These are phyloP conservation scores for Elegia similella DNA, from an alignment of 2,888 invertebrate genomes.

Conservation along the genomic window DNA sequence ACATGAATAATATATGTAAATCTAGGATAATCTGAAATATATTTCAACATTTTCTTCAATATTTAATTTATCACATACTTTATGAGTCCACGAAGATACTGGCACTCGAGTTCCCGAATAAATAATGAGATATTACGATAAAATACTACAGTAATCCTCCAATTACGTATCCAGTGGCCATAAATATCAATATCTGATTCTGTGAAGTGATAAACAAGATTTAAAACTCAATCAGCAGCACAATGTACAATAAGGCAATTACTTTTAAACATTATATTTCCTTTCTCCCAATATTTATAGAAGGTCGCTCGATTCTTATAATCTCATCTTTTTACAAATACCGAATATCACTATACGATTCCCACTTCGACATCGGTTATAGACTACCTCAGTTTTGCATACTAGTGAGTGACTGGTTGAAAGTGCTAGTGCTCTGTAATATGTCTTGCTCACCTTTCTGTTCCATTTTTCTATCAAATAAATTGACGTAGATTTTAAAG, in stretches of 20 bases:
- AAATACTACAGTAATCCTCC: background rate
- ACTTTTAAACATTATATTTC: background rate
- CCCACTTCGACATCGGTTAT: too few relatives aligned
- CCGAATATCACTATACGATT: too few relatives aligned
- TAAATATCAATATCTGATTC: constrained; percentile 6
- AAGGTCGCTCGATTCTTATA: background rate
- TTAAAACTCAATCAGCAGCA: constrained; percentile 8
- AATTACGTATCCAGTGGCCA: background rate
- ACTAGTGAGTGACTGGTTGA: too few relatives aligned
- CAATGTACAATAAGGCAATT: constrained; percentile 1
- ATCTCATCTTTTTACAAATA: background rate
- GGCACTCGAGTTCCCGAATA: background rate
- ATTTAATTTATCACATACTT: background rate
- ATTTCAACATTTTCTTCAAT: background rate
- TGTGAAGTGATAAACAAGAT: constrained; percentile 8
- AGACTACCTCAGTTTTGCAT: too few relatives aligned
- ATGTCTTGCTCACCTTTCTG: too few relatives aligned
- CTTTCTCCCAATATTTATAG: background rate
- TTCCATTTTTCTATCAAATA: too few relatives aligned
- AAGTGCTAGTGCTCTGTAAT: too few relatives aligned
- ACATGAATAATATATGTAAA: background rate
- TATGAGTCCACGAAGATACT: background rate
- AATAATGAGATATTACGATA: background rate
- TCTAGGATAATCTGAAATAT: too few relatives aligned
- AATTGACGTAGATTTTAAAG: too few relatives aligned